Conservation (phyloP, 2,888 invertebrate genomes). For the Villa cingulata region DNA sequence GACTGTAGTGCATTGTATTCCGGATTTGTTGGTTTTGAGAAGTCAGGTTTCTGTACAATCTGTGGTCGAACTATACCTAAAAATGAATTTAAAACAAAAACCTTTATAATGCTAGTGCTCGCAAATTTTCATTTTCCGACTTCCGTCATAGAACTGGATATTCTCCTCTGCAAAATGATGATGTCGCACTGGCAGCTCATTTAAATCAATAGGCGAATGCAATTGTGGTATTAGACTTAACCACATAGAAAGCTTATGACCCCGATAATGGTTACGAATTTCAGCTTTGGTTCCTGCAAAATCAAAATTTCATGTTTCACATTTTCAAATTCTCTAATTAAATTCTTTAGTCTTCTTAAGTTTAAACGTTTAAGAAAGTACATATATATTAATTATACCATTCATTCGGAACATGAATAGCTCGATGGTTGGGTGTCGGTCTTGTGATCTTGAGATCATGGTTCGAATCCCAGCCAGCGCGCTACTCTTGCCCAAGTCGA, state of each 20-base stretch:
- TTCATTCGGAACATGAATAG: too few relatives aligned
- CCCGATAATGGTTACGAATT: conserved; percentile 81
- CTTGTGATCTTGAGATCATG: too few relatives aligned
- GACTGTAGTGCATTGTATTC: conserved; percentile 14
- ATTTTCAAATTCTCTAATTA: too few relatives aligned
- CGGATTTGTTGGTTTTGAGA: conserved; percentile 41
- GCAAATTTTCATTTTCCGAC: conserved; percentile 8
- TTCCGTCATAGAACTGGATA: conserved; percentile 64
- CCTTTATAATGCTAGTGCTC: too few relatives aligned
- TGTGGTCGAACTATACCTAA: conserved; percentile 64
- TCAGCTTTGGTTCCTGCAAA: conserved; percentile 53
- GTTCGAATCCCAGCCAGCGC: too few relatives aligned
- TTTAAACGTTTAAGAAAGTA: too few relatives aligned
- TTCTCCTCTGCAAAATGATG: conserved; percentile 76
- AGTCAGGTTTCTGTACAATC: conserved; percentile 50
- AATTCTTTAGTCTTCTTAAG: too few relatives aligned
- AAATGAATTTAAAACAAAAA: background rate
- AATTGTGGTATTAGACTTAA: conserved; percentile 79
- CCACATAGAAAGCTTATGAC: conserved; percentile 90
- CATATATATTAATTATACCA: too few relatives aligned
- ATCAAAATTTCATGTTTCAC: too few relatives aligned
- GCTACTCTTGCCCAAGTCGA: too few relatives aligned
- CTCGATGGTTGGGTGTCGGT: too few relatives aligned
- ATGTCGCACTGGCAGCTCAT: conserved; percentile 72
- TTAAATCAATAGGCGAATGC: conserved; percentile 63